Conservation (phyloP, 2,113 vertebrate genomes). For the Halcyon senegalensis region DNA sequence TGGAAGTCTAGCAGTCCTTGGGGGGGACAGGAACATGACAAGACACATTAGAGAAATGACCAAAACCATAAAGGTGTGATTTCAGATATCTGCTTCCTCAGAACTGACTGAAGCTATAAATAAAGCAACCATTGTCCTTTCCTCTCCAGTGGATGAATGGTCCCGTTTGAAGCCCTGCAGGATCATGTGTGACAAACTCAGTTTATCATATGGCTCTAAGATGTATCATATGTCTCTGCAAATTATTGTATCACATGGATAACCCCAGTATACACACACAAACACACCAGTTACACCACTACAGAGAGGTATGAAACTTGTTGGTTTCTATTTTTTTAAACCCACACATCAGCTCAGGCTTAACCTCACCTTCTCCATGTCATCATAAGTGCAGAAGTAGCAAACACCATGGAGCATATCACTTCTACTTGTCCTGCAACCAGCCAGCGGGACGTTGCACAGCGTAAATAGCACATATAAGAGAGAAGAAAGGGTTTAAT, state of each 20-base stretch:
- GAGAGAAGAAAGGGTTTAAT: not conserved
- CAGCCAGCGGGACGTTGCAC: not conserved
- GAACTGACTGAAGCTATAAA: conserved; percentile 9
- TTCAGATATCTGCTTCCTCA: not conserved
- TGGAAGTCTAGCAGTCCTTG: not conserved
- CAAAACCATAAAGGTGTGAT: not conserved
- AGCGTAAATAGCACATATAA: not conserved
- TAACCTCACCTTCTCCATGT: not conserved
- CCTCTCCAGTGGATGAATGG: not conserved
- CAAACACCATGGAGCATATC: not conserved
- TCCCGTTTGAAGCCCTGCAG: not conserved
- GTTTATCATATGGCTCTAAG: not conserved
- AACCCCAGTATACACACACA: conserved; percentile 1
- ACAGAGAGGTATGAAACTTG: conserved; percentile 6
- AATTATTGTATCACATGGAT: not conserved
- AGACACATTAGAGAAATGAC: not conserved
- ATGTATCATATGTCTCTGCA: not conserved
- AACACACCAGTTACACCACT: not conserved
- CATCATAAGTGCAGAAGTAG: not conserved
- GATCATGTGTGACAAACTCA: not conserved
- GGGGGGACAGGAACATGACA: not conserved
- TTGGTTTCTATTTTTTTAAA: conserved; percentile 25
- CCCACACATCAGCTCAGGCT: not conserved
- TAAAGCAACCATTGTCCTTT: not conserved
- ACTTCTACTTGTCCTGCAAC: not conserved